phyloP scores from a whole-genome alignment of 1,140 invertebrate genomes.

The Saxidomus purpurata region DNA sequence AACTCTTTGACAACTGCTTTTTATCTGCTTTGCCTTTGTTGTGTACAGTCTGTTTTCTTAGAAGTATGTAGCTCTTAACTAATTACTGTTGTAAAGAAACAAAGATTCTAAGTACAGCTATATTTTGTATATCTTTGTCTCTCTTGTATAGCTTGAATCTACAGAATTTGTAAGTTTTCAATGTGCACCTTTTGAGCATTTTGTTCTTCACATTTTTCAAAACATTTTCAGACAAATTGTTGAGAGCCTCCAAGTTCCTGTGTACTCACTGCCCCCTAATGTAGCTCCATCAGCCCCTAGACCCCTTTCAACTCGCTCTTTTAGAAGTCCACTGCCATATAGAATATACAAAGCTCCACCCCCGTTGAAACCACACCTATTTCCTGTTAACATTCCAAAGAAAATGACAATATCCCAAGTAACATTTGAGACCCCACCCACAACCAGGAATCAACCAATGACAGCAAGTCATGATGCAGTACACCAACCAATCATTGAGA shows the following conservation, averaged over 20 bases:
- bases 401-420: slow-evolving; percentile 28
- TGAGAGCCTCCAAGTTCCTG: slow-evolving; percentile 40
- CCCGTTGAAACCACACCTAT: slow-evolving; percentile 49
- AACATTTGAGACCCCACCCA: slow-evolving; percentile 20
- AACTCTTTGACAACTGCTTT: not conserved
- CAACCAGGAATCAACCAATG: slow-evolving; percentile 51
- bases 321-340: slow-evolving; percentile 43
- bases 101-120: not conserved
- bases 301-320: slow-evolving; percentile 26
- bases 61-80: not conserved
- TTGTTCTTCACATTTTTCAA: not conserved
- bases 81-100: not conserved
- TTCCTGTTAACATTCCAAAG: slow-evolving; percentile 41
- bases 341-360: slow-evolving; percentile 59
- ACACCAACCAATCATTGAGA: slow-evolving; percentile 59
- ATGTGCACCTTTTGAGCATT: not conserved
- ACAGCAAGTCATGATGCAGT: slow-evolving; percentile 49
- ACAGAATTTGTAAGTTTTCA: slow-evolving; percentile 21
- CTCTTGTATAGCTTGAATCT: slow-evolving; percentile 26
- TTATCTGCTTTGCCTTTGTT: not conserved
- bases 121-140: not conserved
- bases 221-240: slow-evolving; percentile 61
- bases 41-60: not conserved
- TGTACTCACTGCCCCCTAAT: slow-evolving; percentile 24
- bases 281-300: slow-evolving; percentile 8